A percentile compares a stretch with the other conserved stretches of the same genome.
Evolutionary conservation across 2,797 vertebrate species (phyloP).

Genomic region (Microctenopoma steveboyesi): DNA sequence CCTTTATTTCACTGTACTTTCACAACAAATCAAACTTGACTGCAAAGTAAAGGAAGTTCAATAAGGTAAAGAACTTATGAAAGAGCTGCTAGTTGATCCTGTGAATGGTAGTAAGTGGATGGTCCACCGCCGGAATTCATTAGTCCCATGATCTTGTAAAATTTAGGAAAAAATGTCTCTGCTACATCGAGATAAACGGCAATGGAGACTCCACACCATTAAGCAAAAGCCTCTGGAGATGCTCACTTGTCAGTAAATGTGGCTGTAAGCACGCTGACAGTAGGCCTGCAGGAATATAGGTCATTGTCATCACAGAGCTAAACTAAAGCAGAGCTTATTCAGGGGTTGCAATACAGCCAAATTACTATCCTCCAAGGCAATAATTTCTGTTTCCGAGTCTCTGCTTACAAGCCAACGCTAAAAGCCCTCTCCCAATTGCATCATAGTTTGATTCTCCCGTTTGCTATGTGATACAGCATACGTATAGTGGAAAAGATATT

Average conservation of each 20-base stretch:
- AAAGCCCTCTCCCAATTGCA: slow-evolving; percentile 8
- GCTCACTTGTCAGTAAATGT: slow-evolving; percentile 32
- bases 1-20: neutral
- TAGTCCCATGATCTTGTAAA: slow-evolving; percentile 32
- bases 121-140: slow-evolving; percentile 17
- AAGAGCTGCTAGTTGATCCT: slow-evolving; percentile 18
- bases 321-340: slow-evolving; percentile 35
- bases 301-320: slow-evolving; percentile 21
- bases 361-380: slow-evolving; percentile 21
- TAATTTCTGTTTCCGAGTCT: slow-evolving; percentile 13
- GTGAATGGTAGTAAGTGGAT: slow-evolving; percentile 8
- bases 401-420: slow-evolving; percentile 13
- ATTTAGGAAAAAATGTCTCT: slow-evolving; percentile 29
- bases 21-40: slow-evolving; percentile 37
- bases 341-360: slow-evolving; percentile 12
- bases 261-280: slow-evolving; percentile 25
- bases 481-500: neutral
- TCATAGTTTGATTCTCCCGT: neutral
- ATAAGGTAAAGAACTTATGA: slow-evolving; percentile 30
- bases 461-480: neutral
- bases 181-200: slow-evolving; percentile 27
- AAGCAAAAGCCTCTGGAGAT: slow-evolving; percentile 37
- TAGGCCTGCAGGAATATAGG: slow-evolving; percentile 17
- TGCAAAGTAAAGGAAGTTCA: slow-evolving; percentile 23
- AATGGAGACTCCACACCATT: slow-evolving; percentile 38